phyloP scores from a whole-genome alignment of 2,797 vertebrate genomes.

The Parauchenoglanis ngamensis region DNA sequence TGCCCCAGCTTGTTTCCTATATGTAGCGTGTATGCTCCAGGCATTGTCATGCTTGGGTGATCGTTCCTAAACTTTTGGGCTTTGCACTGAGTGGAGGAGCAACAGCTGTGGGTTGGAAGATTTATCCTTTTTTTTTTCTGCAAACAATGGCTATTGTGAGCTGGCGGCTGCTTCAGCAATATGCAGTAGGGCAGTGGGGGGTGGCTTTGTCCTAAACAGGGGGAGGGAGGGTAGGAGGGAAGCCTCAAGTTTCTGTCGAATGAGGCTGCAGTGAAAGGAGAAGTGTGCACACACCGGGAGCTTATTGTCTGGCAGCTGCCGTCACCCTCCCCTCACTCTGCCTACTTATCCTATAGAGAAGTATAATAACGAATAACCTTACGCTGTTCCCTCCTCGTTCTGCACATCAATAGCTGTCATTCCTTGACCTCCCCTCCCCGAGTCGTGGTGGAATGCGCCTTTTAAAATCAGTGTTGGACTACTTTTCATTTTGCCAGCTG shows the following conservation, averaged over 20 bases:
- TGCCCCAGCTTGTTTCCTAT: constrained; percentile 24
- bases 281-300: constrained; percentile 66
- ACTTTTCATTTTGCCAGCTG: constrained; percentile 72
- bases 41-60: constrained; percentile 28
- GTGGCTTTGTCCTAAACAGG: constrained; percentile 66
- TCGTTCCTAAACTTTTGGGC: constrained; percentile 3
- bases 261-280: constrained; percentile 66
- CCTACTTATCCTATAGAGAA: constrained; percentile 53
- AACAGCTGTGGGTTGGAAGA: constrained; percentile 70
- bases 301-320: constrained; percentile 74
- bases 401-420: constrained; percentile 1
- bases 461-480: constrained; percentile 63
- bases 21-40: constrained; percentile 22
- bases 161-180: constrained; percentile 54
- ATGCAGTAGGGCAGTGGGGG: constrained; percentile 51
- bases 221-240: constrained; percentile 56
- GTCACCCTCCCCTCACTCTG: constrained; percentile 33
- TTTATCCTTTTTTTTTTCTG: neutral
- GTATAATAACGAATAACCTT: constrained; percentile 61
- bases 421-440: neutral
- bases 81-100: constrained; percentile 44
- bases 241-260: constrained; percentile 65
- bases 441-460: constrained; percentile 70
- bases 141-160: constrained; percentile 65
- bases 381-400: constrained; percentile 42